A percentile compares a stretch with the other conserved stretches of the same genome.
Conservation (phyloP, 2,888 invertebrate genomes). For the Hylaea fasciaria region DNA sequence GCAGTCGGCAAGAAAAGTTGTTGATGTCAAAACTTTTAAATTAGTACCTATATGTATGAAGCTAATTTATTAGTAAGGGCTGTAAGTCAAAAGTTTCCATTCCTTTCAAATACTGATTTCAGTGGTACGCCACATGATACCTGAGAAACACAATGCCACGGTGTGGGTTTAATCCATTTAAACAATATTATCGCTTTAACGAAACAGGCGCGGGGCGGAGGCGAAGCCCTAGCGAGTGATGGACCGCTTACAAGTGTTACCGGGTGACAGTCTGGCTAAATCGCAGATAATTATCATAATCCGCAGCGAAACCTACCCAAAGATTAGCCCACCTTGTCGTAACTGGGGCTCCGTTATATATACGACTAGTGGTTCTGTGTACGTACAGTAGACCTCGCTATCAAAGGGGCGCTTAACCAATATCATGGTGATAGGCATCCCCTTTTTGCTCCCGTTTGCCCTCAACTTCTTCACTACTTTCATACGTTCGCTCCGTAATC, state of each 20-base stretch:
- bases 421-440: no score
- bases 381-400: no score
- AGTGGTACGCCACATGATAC: conserved; percentile 8
- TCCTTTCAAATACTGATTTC: conserved; percentile 12
- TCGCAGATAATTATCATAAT: conserved; percentile 53
- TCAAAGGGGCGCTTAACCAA: no score
- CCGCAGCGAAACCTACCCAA: conserved; percentile 48
- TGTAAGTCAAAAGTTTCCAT: background rate
- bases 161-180: conserved; percentile 72
- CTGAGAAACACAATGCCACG: conserved; percentile 22
- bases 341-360: background rate
- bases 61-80: no score
- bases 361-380: background rate
- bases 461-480: no score
- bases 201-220: conserved; percentile 39
- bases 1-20: no score
- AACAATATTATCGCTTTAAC: conserved; percentile 71
- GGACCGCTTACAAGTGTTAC: conserved; percentile 67
- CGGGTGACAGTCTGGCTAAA: conserved; percentile 45
- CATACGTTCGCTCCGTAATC: no score
- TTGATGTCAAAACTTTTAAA: no score
- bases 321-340: conserved; percentile 27
- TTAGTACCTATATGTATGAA: no score
- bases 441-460: no score
- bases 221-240: conserved; percentile 66